Evolutionary conservation across 2,888 invertebrate species (phyloP).

Genomic region (Phanerotoma sp.): DNA sequence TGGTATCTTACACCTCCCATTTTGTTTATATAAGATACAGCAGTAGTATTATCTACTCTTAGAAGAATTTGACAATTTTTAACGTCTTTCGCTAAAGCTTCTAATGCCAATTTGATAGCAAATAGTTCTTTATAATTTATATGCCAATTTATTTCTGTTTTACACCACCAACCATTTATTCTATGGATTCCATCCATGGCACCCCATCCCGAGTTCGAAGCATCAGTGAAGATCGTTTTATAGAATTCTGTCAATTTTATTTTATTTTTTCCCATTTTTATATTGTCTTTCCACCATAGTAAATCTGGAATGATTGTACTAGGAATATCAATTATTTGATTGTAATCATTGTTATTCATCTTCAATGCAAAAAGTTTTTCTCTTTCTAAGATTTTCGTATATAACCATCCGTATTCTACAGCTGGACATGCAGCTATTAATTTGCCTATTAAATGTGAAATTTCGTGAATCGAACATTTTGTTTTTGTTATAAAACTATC

Average conservation of each 20-base stretch:
- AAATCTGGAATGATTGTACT: conserved; percentile 1
- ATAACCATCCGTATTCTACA: neutral
- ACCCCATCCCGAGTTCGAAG: conserved; percentile 8
- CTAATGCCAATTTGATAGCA: neutral
- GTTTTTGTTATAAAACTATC: neutral
- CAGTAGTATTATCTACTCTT: conserved; percentile 7
- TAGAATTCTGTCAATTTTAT: neutral
- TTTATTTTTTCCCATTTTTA: neutral
- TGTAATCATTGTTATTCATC: too few relatives aligned
- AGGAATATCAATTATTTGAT: too few relatives aligned
- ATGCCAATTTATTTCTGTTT: neutral
- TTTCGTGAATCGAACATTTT: neutral
- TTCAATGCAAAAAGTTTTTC: too few relatives aligned
- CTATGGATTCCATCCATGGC: neutral
- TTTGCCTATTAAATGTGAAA: conserved; percentile 1
- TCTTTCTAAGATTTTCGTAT: conserved; percentile 6
- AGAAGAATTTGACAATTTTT: conserved; percentile 4
- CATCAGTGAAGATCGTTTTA: conserved; percentile 3
- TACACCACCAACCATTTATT: neutral
- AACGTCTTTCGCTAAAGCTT: conserved; percentile 4
- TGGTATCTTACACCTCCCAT: conserved; percentile 4
- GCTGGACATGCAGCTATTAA: conserved; percentile 13
- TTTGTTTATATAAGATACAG: conserved; percentile 1
- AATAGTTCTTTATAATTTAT: conserved; percentile 1
- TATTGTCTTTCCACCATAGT: conserved; percentile 10